These are phyloP conservation scores for Harpalus rufipes DNA, from an alignment of 2,888 invertebrate genomes.

Conservation along the genomic window DNA sequence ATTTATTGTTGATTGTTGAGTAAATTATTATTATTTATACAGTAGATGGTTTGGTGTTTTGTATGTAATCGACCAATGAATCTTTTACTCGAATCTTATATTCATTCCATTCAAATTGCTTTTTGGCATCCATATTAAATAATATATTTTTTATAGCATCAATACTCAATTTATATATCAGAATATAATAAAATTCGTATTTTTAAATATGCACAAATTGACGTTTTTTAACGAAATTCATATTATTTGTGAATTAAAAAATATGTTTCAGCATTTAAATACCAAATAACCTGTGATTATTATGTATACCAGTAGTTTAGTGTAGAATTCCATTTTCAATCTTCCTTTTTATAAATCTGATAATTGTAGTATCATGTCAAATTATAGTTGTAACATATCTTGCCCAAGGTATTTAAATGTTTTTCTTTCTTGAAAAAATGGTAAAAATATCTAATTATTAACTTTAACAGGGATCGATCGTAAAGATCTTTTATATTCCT, in stretches of 20 bases:
- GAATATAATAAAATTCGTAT: constrained; percentile 41
- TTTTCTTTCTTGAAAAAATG: constrained; percentile 14
- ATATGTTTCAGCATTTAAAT: constrained; percentile 62
- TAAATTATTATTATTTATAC: constrained; percentile 43
- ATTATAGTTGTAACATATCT: constrained; percentile 59
- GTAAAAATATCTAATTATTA: not conserved
- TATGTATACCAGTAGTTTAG: constrained; percentile 56
- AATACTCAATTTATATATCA: constrained; percentile 26
- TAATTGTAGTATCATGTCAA: constrained; percentile 48
- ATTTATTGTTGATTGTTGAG: constrained; percentile 52
- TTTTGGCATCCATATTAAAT: constrained; percentile 41
- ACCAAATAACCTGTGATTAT: constrained; percentile 65
- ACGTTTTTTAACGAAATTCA: too few species aligned
- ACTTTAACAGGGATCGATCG: not conserved
- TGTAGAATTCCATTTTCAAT: constrained; percentile 28
- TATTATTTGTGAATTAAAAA: not conserved
- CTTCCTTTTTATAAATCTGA: constrained; percentile 39
- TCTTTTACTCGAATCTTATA: constrained; percentile 17
- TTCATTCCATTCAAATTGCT: constrained; percentile 33
- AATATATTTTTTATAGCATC: constrained; percentile 47
- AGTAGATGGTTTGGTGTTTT: constrained; percentile 42
- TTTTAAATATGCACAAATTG: too few species aligned
- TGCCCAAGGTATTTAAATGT: constrained; percentile 64
- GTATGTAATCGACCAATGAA: constrained; percentile 44
- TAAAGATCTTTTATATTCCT: not conserved